These are phyloP conservation scores for Papilio xuthus DNA, from an alignment of 1,140 invertebrate species.

Conservation along the genomic window DNA sequence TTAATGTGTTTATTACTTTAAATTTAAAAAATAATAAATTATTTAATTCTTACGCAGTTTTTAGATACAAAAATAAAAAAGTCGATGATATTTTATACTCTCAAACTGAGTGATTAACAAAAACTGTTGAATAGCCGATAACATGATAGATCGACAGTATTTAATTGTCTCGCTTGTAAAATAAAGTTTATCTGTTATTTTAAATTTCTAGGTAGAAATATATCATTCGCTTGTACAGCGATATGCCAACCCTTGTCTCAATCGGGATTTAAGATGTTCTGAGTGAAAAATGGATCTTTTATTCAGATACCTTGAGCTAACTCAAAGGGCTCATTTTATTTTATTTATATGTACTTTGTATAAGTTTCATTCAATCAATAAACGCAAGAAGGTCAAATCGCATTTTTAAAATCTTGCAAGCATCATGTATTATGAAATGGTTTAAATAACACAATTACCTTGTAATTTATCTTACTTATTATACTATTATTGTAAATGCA, in stretches of 20 bases:
- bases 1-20: background rate
- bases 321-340: background rate
- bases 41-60: too few relatives aligned
- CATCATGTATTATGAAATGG: too few relatives aligned
- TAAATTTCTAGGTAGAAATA: background rate
- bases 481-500: too few relatives aligned
- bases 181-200: background rate
- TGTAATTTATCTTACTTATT: too few relatives aligned
- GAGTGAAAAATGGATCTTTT: conserved; percentile 6
- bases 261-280: conserved; percentile 1
- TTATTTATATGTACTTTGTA: background rate
- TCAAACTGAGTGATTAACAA: background rate
- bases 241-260: conserved; percentile 19
- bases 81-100: background rate
- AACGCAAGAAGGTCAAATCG: background rate
- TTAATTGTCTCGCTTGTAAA: background rate
- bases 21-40: too few relatives aligned
- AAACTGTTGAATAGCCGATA: background rate
- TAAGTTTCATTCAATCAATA: background rate
- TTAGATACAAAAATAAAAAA: background rate
- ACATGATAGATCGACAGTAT: background rate
- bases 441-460: too few relatives aligned
- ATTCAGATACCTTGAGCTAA: conserved; percentile 2
- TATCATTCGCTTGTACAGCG: background rate
- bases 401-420: too few relatives aligned